Evolutionary conservation across 35 echinoderm and acorn worm species (phyloP).

Genomic region (Ophioderma brevispina): DNA sequence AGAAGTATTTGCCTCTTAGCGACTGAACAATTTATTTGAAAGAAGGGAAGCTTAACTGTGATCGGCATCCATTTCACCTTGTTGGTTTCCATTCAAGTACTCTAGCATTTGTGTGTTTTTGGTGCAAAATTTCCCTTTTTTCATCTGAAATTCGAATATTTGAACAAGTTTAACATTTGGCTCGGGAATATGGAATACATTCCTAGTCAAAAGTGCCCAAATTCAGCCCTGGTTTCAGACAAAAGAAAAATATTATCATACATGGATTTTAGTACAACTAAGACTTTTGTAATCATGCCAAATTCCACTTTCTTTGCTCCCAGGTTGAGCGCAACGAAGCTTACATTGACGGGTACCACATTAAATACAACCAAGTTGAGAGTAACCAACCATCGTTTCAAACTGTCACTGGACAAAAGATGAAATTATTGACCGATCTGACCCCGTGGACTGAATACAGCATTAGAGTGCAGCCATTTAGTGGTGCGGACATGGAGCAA

Average conservation of each 20-base stretch:
- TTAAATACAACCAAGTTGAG: conserved; percentile 33
- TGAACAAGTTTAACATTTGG: too few relatives aligned
- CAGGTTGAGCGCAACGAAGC: conserved; percentile 62
- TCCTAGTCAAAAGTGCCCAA: background rate
- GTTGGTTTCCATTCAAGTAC: too few relatives aligned
- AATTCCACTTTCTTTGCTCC: background rate
- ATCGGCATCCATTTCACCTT: too few relatives aligned
- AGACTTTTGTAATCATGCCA: background rate
- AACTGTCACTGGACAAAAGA: background rate
- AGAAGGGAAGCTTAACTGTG: too few relatives aligned
- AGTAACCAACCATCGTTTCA: background rate
- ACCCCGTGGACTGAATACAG: conserved; percentile 67
- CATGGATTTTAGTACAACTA: too few relatives aligned
- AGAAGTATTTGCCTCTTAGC: too few relatives aligned
- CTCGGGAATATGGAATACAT: background rate
- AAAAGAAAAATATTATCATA: too few relatives aligned
- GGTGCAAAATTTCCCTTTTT: too few relatives aligned
- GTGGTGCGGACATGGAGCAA: conserved; percentile 16
- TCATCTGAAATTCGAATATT: too few relatives aligned
- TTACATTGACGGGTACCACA: conserved; percentile 82
- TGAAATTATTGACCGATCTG: conserved; percentile 44
- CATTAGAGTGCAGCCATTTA: conserved; percentile 70
- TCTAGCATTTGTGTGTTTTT: too few relatives aligned
- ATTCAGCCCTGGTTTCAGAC: too few relatives aligned
- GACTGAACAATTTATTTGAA: too few relatives aligned